Conservation (phyloP, 2,797 vertebrate genomes). For the Lagocephalus sceleratus region DNA sequence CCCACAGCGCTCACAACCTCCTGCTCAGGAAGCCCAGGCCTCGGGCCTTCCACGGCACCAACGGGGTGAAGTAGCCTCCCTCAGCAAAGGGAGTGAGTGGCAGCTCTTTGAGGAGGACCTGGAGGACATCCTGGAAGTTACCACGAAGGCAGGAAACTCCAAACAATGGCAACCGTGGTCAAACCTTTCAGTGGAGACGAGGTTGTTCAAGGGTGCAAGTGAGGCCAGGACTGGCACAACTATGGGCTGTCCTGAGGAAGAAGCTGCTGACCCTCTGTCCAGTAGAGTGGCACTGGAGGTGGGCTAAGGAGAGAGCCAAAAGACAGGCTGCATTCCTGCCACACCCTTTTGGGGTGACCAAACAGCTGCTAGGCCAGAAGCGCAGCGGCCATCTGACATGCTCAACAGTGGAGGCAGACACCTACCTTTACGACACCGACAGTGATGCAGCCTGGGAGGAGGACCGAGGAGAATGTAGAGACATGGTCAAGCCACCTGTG, state of each 20-base stretch:
- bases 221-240: background rate
- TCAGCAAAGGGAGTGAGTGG: background rate
- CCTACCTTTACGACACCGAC: background rate
- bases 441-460: background rate
- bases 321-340: background rate
- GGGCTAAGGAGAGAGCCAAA: background rate
- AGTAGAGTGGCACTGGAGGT: background rate
- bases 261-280: background rate
- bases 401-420: background rate
- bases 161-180: background rate
- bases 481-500: background rate
- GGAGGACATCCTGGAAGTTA: background rate
- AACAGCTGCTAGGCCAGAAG: background rate
- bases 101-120: background rate
- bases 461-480: background rate
- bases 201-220: background rate
- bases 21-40: background rate
- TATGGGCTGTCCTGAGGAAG: background rate
- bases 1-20: background rate
- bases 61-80: background rate
- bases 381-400: background rate
- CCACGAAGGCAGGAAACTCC: background rate
- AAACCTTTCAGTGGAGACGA: background rate
- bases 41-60: background rate
- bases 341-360: background rate